Base-by-base conservation (phyloP, 1,140 invertebrate species). In the Sarcophaga peregrina region DNA sequence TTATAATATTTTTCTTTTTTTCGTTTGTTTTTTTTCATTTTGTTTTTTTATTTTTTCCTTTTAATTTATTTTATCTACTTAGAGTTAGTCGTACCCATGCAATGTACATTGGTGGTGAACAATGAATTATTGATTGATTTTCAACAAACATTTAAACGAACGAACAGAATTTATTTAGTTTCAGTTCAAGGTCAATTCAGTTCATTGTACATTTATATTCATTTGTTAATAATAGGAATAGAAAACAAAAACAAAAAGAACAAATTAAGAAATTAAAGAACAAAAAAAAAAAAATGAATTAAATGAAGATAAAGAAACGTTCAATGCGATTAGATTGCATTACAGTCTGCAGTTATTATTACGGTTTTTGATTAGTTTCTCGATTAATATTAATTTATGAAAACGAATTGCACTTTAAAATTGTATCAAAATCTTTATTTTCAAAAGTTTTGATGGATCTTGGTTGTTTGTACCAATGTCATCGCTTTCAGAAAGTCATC, bases 121-220 rank as follows among this genome's bases (percentile, higher is more conserved):
- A 50, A 52, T 52, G 74, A 47, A 48, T 48, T 76, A 76, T 48
- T 17, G 47, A 50, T 50, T 50, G 74, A 78, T 25, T 76, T 78
- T 78, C 54, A 58, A 76, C 46, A 76, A 76, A 76, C 47, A 47
- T 76, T 76, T 76, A 48, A 46, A 47, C 74, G 74, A 48, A 47
- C 74, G 74, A 48, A 47, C 74, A 25, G 17, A 25, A 25, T 73
- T 73, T 73, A 73, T 76, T 47, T 76, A 76, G 74, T 76, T 76
- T 47, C 74, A 76, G 74, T 76, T 76, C 74, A 76, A 76, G 74
- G 74, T 76, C 47, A 48, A 48, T 47, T n/a, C 74, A 15, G 74
- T 76, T 25, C 11, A 10, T 76, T 76, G 74, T 76, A 48, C 45
- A 46, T 76, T 47, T 17, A 58, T 46, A 76, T 48, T 76, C n/a